Base-by-base conservation (phyloP, 2,113 vertebrate genomes). In the Myrmecobius fasciatus region DNA sequence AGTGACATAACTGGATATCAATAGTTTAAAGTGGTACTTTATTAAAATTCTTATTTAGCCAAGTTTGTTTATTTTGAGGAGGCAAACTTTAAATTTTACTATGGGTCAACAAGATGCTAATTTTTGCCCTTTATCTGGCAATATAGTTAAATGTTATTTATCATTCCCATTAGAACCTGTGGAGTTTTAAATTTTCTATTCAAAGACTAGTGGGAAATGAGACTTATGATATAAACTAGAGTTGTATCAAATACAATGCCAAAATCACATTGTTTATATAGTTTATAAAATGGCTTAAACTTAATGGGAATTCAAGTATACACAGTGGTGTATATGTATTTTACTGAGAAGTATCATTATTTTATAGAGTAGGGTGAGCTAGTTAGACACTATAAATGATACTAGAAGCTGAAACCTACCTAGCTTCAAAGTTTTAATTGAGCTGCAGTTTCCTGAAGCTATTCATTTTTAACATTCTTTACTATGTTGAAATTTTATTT, bases 81-180 rank as follows among this genome's bases (percentile, higher is more conserved):
- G 17, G 51, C 52, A 31, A 90, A 36, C 95, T 96, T 93, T 93
- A 52, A 91, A 89, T 92, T 95, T 54, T 94, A 48, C 46, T 14
- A 83, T 43, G 0, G 22, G 20, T 95, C 51, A 91, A 52, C 89
- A 43, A 56, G 54, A n/a, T 25, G 53, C 91, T 89, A 46, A 91
- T 48, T 90, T 93, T 26, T n/a, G 94, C 60, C 6, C 49, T 31
- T 75, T 51, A 1, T 89, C n/a, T 93, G 53, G 56, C 67, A 51
- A 67, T 53, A 89, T 22, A 67, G 1, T 28, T 20, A 36, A 8
- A 53, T 91, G 88, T 92, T 12, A 24, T 60, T 92, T 28, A 49
- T 7, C 43, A 52, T 93, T 51, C 48, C 8, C 89, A 88, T 92
- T 47, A 92, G 67, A 90, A 91, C 43, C 31, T 52, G 49, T 52